Evolutionary conservation across 2,888 invertebrate species (phyloP).

Genomic region (Chymomyza procnemis): DNA sequence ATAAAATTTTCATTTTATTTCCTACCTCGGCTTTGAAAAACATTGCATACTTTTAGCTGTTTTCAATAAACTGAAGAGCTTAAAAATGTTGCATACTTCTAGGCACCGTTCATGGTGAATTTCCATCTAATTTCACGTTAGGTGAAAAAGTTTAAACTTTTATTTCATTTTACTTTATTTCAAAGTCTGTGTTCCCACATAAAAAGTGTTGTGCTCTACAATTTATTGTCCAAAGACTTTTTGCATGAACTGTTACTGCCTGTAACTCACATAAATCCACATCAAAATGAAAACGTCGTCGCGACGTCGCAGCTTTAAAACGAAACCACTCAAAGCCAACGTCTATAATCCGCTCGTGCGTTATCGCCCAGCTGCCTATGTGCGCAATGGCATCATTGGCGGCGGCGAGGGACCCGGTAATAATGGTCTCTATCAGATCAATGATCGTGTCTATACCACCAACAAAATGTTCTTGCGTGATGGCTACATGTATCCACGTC

Average conservation of each 20-base stretch:
- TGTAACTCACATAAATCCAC: constrained; percentile 43
- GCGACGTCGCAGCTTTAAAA: constrained; percentile 76
- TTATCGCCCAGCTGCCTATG: constrained; percentile 70
- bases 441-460: constrained; percentile 76
- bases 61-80: too few relatives aligned
- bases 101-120: constrained; percentile 1
- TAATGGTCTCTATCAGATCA: constrained; percentile 74
- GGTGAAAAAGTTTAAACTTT: background rate
- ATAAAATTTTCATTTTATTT: too few relatives aligned
- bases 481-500: constrained; percentile 77
- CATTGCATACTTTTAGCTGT: constrained; percentile 37
- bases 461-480: constrained; percentile 77
- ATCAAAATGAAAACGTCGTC: constrained; percentile 74
- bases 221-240: background rate
- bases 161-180: background rate
- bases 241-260: background rate
- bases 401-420: constrained; percentile 71
- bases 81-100: constrained; percentile 41
- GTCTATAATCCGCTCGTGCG: constrained; percentile 61
- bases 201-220: background rate
- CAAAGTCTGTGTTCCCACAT: background rate
- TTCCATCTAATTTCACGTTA: background rate
- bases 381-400: constrained; percentile 75
- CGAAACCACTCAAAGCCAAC: constrained; percentile 66
- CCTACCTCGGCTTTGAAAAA: too few relatives aligned